Evolutionary conservation across 2,113 vertebrate species (phyloP).

Genomic region (Reinhardtius hippoglossoides): DNA sequence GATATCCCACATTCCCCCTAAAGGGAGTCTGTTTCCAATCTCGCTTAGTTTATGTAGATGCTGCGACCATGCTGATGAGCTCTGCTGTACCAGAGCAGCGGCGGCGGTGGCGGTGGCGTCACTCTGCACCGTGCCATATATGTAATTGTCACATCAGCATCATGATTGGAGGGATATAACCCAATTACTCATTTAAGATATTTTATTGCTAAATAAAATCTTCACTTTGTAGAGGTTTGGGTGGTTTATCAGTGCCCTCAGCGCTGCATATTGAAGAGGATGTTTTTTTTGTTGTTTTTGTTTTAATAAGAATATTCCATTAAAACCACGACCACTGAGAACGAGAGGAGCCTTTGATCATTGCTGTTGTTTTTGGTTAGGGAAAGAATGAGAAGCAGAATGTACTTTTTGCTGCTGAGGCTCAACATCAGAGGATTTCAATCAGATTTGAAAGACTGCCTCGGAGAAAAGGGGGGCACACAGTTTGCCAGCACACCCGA

Average conservation of each 20-base stretch:
- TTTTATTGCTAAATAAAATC: constrained; percentile 20
- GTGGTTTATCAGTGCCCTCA: constrained; percentile 34
- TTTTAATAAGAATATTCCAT: constrained; percentile 29
- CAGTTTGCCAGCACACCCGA: constrained; percentile 19
- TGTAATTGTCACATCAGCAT: constrained; percentile 39
- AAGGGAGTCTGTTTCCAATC: constrained; percentile 56
- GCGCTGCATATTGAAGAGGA: constrained; percentile 10
- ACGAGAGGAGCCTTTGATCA: constrained; percentile 55
- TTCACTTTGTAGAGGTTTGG: constrained; percentile 24
- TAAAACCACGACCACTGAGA: constrained; percentile 34
- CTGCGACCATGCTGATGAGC: constrained; percentile 33
- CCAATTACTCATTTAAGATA: constrained; percentile 8
- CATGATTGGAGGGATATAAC: constrained; percentile 33
- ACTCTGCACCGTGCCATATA: constrained; percentile 15
- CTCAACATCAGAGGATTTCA: constrained; percentile 63
- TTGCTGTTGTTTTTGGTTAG: constrained; percentile 66
- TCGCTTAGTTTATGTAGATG: constrained; percentile 5
- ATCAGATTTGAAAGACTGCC: constrained; percentile 56
- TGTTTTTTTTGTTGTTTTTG: constrained; percentile 1
- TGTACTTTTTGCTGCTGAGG: constrained; percentile 35
- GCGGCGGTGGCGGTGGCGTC: neutral
- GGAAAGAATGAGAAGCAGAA: constrained; percentile 58
- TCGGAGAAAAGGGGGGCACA: constrained; percentile 24
- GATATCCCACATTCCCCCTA: constrained; percentile 34
- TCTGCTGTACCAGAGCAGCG: constrained; percentile 8